Evolutionary conservation across 2,888 invertebrate genomes (phyloP), one percentile per base, ranked within the genome.

Genomic region (Calliopum simillimum): DNA sequence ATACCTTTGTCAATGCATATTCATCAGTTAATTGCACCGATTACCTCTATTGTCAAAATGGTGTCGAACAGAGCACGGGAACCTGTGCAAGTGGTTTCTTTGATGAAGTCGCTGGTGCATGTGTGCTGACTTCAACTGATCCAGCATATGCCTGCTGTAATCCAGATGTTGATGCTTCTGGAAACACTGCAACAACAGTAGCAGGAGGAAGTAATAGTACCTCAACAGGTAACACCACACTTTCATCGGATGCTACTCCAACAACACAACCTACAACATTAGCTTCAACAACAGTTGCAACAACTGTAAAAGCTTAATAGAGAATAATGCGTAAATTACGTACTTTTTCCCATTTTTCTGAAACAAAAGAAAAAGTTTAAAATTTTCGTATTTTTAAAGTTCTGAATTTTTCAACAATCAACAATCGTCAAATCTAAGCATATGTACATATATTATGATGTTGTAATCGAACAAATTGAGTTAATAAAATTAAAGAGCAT

Each of bases 1-100:
- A 58, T 14, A 13, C 56, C 19, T 81, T 81, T 23, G 81, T 80
- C 41, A 81, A 81, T 47, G 56, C 71, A 55, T 79, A 76, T 46
- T 77, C 77, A 12, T 65, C 73, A 25, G 73, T 65, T 21, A 65
- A 65, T 63, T 79, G 79, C 69, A 73, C 41, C 3, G 76, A 77
- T 3, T 81, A 81, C 65, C 73, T 73, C n/a, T 74, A 70, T 16
- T 81, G 81, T 58, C 14, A 58, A 0, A 74, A 78, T 44, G 79
- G 81, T 1, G 72, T 75, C 1, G n/a, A 72, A 33, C 21, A 62
- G 5, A 74, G 75, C 5, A 21, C 47, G 5, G 78, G 77, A 23
- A 2, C 5, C 13, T 81, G 81, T 14, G 6, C 73, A 4, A 14
- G 3, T 5, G 74, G 73, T 0, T 79, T 71, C 67, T 81, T 81